phyloP scores from a whole-genome alignment of 2,113 vertebrate species.

The Sterrhoptilus dennistouni region DNA sequence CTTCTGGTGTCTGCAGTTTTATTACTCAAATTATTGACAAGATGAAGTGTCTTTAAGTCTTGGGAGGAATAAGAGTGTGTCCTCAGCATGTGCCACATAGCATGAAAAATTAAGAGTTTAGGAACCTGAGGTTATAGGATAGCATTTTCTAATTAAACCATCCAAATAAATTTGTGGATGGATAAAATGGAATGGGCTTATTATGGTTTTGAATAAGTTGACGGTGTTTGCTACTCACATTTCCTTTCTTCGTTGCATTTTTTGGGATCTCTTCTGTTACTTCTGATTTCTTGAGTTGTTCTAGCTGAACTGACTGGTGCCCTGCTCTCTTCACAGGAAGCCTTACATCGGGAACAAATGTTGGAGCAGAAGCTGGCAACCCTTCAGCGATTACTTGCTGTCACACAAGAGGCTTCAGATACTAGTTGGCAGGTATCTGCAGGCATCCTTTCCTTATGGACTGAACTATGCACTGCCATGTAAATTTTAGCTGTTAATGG shows the following conservation, averaged over 20 bases:
- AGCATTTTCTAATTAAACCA: background rate
- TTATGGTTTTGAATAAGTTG: background rate
- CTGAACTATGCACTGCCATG: background rate
- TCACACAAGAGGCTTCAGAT: conserved; percentile 97
- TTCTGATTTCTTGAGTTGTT: background rate
- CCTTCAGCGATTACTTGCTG: conserved; percentile 91
- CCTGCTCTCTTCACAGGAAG: conserved; percentile 81
- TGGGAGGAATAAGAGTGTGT: background rate
- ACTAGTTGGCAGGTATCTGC: conserved; percentile 96
- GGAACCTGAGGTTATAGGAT: background rate
- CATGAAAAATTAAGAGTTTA: background rate
- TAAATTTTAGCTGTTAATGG: background rate
- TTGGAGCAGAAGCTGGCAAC: conserved; percentile 99
- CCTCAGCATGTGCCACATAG: background rate
- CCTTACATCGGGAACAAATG: conserved; percentile 99
- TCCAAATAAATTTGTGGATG: background rate
- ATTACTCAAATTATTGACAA: background rate
- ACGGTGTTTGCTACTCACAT: background rate
- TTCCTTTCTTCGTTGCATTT: background rate
- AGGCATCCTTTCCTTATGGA: background rate
- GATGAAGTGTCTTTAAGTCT: background rate
- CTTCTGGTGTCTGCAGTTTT: background rate
- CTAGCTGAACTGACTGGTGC: background rate
- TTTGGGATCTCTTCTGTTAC: background rate
- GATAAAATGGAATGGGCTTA: background rate